phyloP scores from a whole-genome alignment of 2,113 vertebrate genomes.

The Fukomys damarensis region DNA sequence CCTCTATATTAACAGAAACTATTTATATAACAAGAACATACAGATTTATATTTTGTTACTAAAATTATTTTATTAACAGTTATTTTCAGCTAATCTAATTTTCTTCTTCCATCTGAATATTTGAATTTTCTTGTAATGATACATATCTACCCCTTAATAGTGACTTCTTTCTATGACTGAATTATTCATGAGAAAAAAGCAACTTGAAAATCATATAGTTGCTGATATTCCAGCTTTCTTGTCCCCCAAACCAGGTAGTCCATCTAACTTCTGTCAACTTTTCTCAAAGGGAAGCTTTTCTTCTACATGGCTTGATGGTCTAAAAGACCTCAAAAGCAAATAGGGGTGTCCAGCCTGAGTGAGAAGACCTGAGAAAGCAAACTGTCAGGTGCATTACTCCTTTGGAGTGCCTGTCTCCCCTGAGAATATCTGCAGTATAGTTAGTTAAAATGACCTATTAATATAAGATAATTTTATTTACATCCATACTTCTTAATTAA shows the following conservation, averaged over 20 bases:
- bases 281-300: not conserved
- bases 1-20: not conserved
- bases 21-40: not conserved
- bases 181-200: not conserved
- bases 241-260: not conserved
- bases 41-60: not conserved
- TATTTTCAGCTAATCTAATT: not conserved
- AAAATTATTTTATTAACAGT: not conserved
- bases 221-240: not conserved
- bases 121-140: not conserved
- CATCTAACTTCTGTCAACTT: not conserved
- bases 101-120: not conserved
- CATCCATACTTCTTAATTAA: not conserved
- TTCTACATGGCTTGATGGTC: not conserved
- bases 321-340: slow-evolving; percentile 33
- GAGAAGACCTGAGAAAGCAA: not conserved
- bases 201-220: not conserved
- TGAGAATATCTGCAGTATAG: not conserved
- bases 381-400: not conserved
- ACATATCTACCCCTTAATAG: not conserved
- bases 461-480: not conserved
- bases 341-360: not conserved
- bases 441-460: not conserved
- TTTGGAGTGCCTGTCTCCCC: not conserved
- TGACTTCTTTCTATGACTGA: not conserved